phyloP scores from a whole-genome alignment of 2,113 vertebrate species.

The Budorcas taxicolor region DNA sequence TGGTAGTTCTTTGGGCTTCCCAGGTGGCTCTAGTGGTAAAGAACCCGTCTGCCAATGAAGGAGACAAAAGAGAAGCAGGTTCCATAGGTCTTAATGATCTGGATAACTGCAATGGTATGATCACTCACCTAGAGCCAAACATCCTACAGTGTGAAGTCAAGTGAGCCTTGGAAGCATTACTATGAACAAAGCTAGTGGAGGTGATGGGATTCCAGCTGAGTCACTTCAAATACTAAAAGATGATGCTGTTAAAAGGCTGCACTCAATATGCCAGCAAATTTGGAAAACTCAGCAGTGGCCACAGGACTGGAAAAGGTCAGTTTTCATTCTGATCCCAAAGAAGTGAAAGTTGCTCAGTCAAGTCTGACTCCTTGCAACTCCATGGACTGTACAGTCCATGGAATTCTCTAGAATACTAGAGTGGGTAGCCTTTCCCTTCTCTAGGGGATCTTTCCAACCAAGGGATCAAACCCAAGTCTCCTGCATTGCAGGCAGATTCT shows the following conservation, averaged over 20 bases:
- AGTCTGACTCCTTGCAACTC: background rate
- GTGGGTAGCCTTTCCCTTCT: background rate
- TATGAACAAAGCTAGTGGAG: background rate
- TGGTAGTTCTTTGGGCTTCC: background rate
- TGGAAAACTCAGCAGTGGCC: background rate
- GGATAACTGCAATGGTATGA: background rate
- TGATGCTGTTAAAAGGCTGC: background rate
- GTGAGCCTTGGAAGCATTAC: background rate
- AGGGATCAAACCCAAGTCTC: background rate
- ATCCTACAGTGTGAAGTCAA: background rate
- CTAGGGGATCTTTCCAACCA: background rate
- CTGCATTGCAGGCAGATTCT: background rate
- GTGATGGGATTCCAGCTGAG: background rate
- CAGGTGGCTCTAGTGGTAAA: background rate
- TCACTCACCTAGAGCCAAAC: background rate
- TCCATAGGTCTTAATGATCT: background rate
- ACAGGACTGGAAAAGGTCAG: no score
- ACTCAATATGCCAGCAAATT: background rate
- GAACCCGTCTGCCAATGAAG: background rate
- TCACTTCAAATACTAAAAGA: background rate
- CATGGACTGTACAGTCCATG: background rate
- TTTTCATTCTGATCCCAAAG: background rate
- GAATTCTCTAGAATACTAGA: background rate
- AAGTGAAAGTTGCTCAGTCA: background rate
- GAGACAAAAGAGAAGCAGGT: background rate